Base-by-base conservation (phyloP, 2,113 vertebrate genomes). In the Rhombomys opimus region DNA sequence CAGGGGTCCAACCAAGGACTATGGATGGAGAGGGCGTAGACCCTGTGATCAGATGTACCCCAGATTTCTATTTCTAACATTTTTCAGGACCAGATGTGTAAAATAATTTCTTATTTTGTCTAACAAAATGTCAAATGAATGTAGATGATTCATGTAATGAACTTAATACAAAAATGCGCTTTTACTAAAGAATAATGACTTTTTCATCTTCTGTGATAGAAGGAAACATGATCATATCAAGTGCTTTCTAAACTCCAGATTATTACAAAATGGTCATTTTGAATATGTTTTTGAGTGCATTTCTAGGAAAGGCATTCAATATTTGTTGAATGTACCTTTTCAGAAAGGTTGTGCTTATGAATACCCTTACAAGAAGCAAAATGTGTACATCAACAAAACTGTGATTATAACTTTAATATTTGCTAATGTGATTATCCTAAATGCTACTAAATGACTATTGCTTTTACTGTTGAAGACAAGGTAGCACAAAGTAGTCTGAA, bases 181-280 rank as follows among this genome's bases (percentile, higher is more conserved):
- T 84, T 59, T 65, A 30, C 14, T 65, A 18, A 75, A 23, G 13
- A 75, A 84, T 87, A 84, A 82, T 90, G 17, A 27, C 75, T 93
- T 89, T 93, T 96, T 91, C 68, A 93, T 87, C 73, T 96, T n/a
- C 91, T 72, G 81, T 2, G 14, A 95, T 90, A 75, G 68, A 85
- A 96, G 27, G n/a, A 65, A 95, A 96, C 76, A 96, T 92, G 11
- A 93, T 97, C 75, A 85, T n/a, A 93, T 87, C 57, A 81, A 93
- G n/a, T 92, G 52, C 2, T 54, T 81, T 94, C 85, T 61, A 1
- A 78, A 73, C 54, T 38, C 3, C 18, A 59, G 35, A 38, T 59
- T 95, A 70, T 70, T 70, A 57, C 70, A 18, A 17, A 85, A 41
- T 77, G 12, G 32, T 52, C 59, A 89, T 91, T 76, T 94, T 75